Conservation (phyloP, 2,797 vertebrate species). For the Lutra lutra region DNA sequence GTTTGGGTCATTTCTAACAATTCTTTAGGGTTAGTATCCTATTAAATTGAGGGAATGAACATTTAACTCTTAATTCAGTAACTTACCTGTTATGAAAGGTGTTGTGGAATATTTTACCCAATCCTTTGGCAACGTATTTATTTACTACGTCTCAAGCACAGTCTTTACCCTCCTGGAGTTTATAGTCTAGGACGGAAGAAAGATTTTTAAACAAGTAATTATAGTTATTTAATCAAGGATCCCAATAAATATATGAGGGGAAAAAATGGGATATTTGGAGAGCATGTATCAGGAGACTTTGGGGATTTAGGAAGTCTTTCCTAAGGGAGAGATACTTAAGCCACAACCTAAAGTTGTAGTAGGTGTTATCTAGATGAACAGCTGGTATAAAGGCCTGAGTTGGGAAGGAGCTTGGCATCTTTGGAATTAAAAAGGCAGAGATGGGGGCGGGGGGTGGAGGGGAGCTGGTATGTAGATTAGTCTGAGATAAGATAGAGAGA, state of each 20-base stretch:
- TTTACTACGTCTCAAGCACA: background rate
- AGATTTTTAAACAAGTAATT: conserved; percentile 53
- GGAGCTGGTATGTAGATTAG: background rate
- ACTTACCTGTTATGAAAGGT: background rate
- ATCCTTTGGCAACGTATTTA: background rate
- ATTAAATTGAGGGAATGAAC: conserved; percentile 26
- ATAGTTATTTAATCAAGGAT: conserved; percentile 29
- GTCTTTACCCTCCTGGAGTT: background rate
- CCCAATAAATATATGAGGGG: background rate
- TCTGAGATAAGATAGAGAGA: background rate
- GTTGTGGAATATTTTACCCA: conserved; percentile 15
- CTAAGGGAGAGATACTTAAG: conserved; percentile 1
- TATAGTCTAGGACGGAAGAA: background rate
- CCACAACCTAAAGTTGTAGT: background rate
- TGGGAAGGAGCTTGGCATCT: background rate
- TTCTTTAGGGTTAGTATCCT: background rate
- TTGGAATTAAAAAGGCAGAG: background rate
- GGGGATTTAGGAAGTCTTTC: background rate
- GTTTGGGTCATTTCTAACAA: background rate
- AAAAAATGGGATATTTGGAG: background rate
- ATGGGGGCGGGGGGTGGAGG: background rate
- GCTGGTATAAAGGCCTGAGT: background rate
- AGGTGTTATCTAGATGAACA: background rate
- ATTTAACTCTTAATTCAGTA: background rate
- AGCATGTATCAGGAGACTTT: background rate